These are phyloP conservation scores for Sternotherus odoratus DNA, from an alignment of 2,797 vertebrate species.

Conservation along the genomic window DNA sequence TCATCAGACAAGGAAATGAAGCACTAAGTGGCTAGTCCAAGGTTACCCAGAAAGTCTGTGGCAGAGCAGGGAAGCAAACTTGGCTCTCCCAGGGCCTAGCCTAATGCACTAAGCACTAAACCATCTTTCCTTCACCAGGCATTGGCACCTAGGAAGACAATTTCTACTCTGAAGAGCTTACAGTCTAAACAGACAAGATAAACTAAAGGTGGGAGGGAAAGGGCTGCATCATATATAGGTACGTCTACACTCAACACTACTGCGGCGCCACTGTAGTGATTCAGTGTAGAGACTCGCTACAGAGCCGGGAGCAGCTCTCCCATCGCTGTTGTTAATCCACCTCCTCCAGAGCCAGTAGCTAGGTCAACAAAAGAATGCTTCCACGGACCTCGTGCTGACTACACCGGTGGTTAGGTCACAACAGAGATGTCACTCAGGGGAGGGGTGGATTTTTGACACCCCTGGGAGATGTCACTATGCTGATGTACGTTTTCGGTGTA, in stretches of 20 bases:
- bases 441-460: not conserved
- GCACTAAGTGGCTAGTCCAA: not conserved
- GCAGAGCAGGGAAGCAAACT: not conserved
- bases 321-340: not conserved
- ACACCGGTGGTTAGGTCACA: not conserved
- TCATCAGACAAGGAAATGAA: not conserved
- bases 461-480: not conserved
- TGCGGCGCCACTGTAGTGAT: not conserved
- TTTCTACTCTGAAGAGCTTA: not conserved
- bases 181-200: not conserved
- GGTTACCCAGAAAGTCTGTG: not conserved
- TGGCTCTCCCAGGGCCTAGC: not conserved
- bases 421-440: not conserved
- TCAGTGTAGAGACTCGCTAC: not conserved
- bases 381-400: not conserved
- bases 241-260: not conserved
- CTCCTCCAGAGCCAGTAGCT: not conserved
- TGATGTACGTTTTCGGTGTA: not conserved
- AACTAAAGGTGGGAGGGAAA: rapidly evolving
- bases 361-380: not conserved
- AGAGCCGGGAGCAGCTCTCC: not conserved
- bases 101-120: not conserved
- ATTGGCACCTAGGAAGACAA: not conserved
- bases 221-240: rapidly evolving
- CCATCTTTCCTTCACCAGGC: not conserved